A percentile compares a stretch with the other conserved stretches of the same genome.
Evolutionary conservation across 2,888 invertebrate genomes (phyloP).

Genomic region (Alentia gelatinosa): DNA sequence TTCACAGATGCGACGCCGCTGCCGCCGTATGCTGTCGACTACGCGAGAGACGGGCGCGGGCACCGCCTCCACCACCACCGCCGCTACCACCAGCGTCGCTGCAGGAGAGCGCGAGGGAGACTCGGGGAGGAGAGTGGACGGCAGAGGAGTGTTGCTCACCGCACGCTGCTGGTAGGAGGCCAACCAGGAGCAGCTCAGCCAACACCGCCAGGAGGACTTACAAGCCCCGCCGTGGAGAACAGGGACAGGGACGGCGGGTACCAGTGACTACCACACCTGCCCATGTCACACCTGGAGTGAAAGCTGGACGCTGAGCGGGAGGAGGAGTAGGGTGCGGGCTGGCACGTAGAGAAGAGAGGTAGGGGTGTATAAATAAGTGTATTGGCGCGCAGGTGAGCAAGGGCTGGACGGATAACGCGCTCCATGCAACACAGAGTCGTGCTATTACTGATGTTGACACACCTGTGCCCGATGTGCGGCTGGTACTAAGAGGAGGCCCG

Average conservation of each 20-base stretch:
- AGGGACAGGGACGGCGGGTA: background rate
- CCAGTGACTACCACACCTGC: background rate
- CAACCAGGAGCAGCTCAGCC: background rate
- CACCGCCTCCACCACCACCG: background rate
- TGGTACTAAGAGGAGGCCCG: background rate
- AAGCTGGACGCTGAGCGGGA: background rate
- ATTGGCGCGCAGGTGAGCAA: background rate
- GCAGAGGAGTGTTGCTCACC: background rate
- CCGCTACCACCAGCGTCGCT: background rate
- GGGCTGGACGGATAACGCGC: too few species aligned
- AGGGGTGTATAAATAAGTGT: too few species aligned
- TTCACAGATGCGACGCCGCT: conserved; percentile 22
- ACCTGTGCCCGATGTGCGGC: background rate
- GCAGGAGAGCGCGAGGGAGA: background rate
- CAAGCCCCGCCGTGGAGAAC: background rate
- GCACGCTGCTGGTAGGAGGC: background rate
- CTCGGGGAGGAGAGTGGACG: background rate
- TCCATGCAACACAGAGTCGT: too few species aligned
- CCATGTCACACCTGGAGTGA: background rate
- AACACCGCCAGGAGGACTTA: background rate
- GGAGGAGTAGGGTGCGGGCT: background rate
- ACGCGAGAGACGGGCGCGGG: background rate
- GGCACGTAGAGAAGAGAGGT: too few species aligned
- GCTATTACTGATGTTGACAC: background rate
- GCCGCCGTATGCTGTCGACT: background rate